Conservation (phyloP, 2,888 invertebrate species). For the Cynaeus angustus region DNA sequence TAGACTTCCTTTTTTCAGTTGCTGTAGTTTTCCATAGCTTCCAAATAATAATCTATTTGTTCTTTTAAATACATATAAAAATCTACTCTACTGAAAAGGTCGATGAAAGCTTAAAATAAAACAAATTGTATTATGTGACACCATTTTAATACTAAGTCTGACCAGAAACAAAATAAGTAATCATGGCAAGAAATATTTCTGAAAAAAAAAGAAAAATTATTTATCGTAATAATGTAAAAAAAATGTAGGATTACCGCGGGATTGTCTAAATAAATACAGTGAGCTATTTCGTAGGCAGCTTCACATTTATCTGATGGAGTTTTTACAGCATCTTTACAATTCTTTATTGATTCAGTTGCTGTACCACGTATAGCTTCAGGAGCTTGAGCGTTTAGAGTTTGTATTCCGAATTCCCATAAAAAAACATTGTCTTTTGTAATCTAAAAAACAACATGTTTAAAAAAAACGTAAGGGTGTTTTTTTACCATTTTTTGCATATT, state of each 20-base stretch:
- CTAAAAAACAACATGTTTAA: constrained; percentile 45
- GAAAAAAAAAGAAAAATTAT: neutral
- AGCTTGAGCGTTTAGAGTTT: constrained; percentile 71
- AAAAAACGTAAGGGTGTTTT: constrained; percentile 34
- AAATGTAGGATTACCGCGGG: constrained; percentile 65
- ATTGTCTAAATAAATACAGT: constrained; percentile 74
- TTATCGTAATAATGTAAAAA: no score
- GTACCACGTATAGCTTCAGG: constrained; percentile 71
- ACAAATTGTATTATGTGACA: constrained; percentile 1
- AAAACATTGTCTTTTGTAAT: constrained; percentile 64
- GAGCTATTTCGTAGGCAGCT: constrained; percentile 72
- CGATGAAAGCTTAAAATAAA: neutral
- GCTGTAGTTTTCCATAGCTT: no score
- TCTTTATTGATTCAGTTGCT: constrained; percentile 70
- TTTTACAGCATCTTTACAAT: constrained; percentile 72
- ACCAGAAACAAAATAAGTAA: no score
- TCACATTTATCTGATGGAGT: constrained; percentile 73
- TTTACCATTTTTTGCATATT: constrained; percentile 74
- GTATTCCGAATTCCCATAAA: constrained; percentile 72
- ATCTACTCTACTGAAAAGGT: no score
- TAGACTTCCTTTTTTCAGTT: no score
- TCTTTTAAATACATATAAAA: no score
- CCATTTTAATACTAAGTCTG: constrained; percentile 18
- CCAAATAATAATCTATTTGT: no score
- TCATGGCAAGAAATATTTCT: constrained; percentile 16